Conservation (phyloP, 2,113 vertebrate species). For the Numenius arquata region DNA sequence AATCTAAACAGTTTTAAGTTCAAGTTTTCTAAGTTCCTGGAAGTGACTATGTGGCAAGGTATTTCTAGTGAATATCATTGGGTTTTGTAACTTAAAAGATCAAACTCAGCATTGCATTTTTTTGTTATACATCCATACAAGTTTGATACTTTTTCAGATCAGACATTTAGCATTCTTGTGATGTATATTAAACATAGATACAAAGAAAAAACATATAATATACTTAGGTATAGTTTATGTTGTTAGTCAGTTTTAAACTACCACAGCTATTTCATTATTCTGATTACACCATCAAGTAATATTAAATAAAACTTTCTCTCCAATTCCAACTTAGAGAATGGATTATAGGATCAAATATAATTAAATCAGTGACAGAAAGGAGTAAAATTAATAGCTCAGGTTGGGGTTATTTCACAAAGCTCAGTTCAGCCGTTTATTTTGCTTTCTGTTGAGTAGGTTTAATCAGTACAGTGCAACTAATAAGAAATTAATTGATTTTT, state of each 20-base stretch:
- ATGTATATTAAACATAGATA: neutral
- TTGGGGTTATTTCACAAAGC: slow-evolving; percentile 32
- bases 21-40: neutral
- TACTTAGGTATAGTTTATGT: neutral
- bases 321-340: slow-evolving; percentile 33
- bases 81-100: neutral
- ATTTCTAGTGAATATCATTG: neutral
- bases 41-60: neutral
- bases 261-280: slow-evolving; percentile 34
- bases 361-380: slow-evolving; percentile 44
- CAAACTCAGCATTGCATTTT: neutral
- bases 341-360: slow-evolving; percentile 48
- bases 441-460: slow-evolving; percentile 36
- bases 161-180: neutral
- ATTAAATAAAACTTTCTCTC: slow-evolving; percentile 45
- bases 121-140: neutral
- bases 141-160: neutral
- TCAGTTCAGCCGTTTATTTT: slow-evolving; percentile 56
- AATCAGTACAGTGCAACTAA: slow-evolving; percentile 53
- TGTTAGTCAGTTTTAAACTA: neutral
- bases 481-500: slow-evolving; percentile 71
- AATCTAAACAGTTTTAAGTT: neutral
- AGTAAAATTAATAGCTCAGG: slow-evolving; percentile 47
- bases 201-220: neutral
- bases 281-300: slow-evolving; percentile 22